Percentiles rank a stretch among this genome's conserved stretches.
phyloP scores from a whole-genome alignment of 2,888 invertebrate genomes.

The Fissipunctia ypsillon region DNA sequence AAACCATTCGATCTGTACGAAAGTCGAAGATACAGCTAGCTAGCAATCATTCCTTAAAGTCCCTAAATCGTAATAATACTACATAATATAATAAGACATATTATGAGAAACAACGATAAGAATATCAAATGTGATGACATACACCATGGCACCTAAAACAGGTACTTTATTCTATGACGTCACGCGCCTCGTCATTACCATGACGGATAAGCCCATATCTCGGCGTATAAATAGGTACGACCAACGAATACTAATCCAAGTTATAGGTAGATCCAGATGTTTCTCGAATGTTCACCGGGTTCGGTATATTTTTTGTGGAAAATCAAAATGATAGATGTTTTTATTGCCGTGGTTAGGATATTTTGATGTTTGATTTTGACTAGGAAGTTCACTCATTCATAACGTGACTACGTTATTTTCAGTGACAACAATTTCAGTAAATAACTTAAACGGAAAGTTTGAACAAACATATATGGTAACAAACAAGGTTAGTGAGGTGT shows the following conservation, averaged over 20 bases:
- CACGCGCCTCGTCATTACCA: slow-evolving; percentile 62
- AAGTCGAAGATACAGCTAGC: not conserved
- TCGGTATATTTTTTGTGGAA: slow-evolving; percentile 31
- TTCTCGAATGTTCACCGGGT: slow-evolving; percentile 24
- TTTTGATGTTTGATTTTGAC: not conserved
- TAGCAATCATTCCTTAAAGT: not conserved
- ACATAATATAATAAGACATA: slow-evolving; percentile 35
- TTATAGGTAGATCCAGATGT: slow-evolving; percentile 43
- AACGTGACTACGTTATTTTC: not conserved
- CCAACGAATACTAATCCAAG: slow-evolving; percentile 60
- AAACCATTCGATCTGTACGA: not conserved
- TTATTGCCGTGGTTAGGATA: slow-evolving; percentile 14
- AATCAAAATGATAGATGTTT: slow-evolving; percentile 33
- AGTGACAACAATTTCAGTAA: not conserved
- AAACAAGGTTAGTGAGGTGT: not conserved
- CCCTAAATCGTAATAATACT: not conserved
- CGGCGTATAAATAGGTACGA: slow-evolving; percentile 59
- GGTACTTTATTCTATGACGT: slow-evolving; percentile 59
- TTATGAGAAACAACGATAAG: slow-evolving; percentile 42
- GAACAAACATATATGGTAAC: not conserved
- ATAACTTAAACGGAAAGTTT: too few relatives aligned
- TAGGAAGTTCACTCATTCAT: slow-evolving; percentile 8
- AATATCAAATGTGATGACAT: slow-evolving; percentile 55
- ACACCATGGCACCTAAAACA: slow-evolving; percentile 52
- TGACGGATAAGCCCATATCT: slow-evolving; percentile 59